Evolutionary conservation across 1,140 invertebrate species (phyloP), one percentile per base, ranked within the genome.

Genomic region (Delia radicum): DNA sequence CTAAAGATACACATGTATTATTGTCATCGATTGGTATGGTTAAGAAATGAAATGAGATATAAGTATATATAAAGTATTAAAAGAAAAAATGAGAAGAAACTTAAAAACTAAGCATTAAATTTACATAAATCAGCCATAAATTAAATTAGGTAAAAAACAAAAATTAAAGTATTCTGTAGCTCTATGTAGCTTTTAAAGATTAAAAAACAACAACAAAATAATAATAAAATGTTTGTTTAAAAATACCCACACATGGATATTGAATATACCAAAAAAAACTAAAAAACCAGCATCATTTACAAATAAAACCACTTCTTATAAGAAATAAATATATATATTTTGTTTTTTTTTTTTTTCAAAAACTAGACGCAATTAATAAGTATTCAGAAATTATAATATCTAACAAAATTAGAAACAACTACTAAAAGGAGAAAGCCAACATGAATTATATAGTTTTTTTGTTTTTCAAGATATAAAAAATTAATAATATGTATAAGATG

Each of bases 111-210:
- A 31, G 28, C 5, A 67, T 5, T 18, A 67, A 67, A 67, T 67
- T 67, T 31, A 67, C 63, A 67, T 67, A 67, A 67, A 67, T 67
- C 63, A 33, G 63, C 63, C 63, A 67, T 67, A 67, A 67, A 67
- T 67, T 67, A 67, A 67, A 67, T 67, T 29, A 67, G 63, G 28
- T 67, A 67, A 67, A 67, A 67, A 26, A 67, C 63, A 18, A n/a
- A 18, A 67, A 67, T 7, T 31, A 31, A n/a, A n/a, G 21, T 24
- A 5, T 12, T n/a, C n/a, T 62, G 24, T 63, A 27, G 21, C 12
- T 63, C 24, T 28, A 27, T 24, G 26, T 24, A 63, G 13, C 21
- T 63, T 27, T 27, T 27, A 13, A 27, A 63, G 26, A 27, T 27
- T 27, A 13, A 15, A 28, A 63, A 27, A 33, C 63, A 67, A 33